Percentiles rank a stretch among this genome's conserved stretches.
These are phyloP conservation scores for Henricia sp. DNA, from an alignment of 53 echinoderm and acorn worm species.

Conservation along the genomic window DNA sequence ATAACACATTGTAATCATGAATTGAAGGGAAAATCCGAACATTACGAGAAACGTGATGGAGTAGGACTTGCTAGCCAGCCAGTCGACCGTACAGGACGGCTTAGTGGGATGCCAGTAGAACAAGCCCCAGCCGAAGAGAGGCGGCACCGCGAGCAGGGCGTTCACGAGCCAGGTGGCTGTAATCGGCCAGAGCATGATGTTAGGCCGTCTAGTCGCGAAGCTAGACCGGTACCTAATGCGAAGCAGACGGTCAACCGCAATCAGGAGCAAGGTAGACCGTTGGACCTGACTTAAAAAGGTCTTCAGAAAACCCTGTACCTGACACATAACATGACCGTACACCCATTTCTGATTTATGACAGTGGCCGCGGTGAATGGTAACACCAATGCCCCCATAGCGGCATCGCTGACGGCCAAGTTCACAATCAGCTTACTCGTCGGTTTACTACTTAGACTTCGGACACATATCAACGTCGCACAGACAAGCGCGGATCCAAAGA, in stretches of 20 bases:
- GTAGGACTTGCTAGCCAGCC: constrained; percentile 28
- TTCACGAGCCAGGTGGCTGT: constrained; percentile 20
- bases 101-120: constrained; percentile 21
- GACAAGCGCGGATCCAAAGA: constrained; percentile 16
- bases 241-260: constrained; percentile 37
- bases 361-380: constrained; percentile 35
- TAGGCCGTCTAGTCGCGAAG: constrained; percentile 23
- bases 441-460: constrained; percentile 8
- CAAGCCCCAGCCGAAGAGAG: constrained; percentile 32
- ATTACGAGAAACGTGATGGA: constrained; percentile 34
- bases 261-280: constrained; percentile 38
- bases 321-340: constrained; percentile 34
- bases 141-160: constrained; percentile 26
- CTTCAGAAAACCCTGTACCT: constrained; percentile 25
- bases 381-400: constrained; percentile 28
- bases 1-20: constrained; percentile 26
- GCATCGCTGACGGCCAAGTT: constrained; percentile 48
- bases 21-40: constrained; percentile 14
- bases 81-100: constrained; percentile 44
- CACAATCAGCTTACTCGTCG: constrained; percentile 43
- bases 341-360: constrained; percentile 28
- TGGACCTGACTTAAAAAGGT: constrained; percentile 51
- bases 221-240: constrained; percentile 44
- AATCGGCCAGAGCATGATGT: constrained; percentile 25
- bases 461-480: constrained; percentile 26